Evolutionary conservation across 2,888 invertebrate genomes (phyloP), one percentile per base, ranked within the genome.

Genomic region (Philereme vetulata): DNA sequence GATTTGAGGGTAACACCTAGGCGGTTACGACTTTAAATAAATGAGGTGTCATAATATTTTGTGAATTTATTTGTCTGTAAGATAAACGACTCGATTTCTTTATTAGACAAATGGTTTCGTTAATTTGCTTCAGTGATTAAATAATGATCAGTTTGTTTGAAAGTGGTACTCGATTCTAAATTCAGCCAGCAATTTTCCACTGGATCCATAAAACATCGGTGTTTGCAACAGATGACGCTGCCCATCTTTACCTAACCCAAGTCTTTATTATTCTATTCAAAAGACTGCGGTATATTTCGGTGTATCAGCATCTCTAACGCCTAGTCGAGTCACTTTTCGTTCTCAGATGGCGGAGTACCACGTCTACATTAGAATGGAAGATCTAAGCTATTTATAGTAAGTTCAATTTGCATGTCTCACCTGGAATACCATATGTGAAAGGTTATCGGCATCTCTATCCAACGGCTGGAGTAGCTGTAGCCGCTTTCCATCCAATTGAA

Each of bases 351-450:
- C 2, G 21, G 21, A 21, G 21, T 21, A 21, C n/a, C n/a, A n/a
- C 21, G 21, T 21, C 21, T 21, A 21, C 21, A 21, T 21, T 21
- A 2, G 21, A 21, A 21, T 34, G 9, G 34, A 46, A 9, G 33
- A 44, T 36, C 11, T 51, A 51, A n/a, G 32, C 4, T 42, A 7
- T 45, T 10, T 4, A 36, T 38, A 21, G 21, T 21, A 6, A 44
- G 51, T 9, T 51, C 36, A 58, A 36, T 43, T 52, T 48, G 48
- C 36, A 51, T 43, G 10, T 42, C 52, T 53, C 35, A 97, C 97
- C 95, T 97, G 97, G 82, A 97, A 97, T 35, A 97, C 96, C 86
- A 97, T 95, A 88, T 97, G 97, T 57, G 97, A 97, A 58, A 97
- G 92, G 80, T 96, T 97, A 74, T 96, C 96, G 56, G 94, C 95